These are phyloP conservation scores for Pinna nobilis DNA, from an alignment of 1,140 invertebrate genomes.

Conservation along the genomic window DNA sequence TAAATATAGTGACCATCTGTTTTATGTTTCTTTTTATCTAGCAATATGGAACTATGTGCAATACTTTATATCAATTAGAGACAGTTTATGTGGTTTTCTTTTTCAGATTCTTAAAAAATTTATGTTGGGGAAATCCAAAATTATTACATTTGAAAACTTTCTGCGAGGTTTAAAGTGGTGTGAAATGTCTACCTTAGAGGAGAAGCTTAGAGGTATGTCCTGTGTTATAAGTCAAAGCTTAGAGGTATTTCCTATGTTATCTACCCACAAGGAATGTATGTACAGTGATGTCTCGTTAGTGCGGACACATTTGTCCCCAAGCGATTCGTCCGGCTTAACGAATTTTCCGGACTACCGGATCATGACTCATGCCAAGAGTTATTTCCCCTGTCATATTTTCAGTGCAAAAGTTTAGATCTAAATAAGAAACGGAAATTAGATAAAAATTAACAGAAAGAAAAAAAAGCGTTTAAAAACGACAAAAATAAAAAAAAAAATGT, in stretches of 20 bases:
- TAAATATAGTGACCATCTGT: constrained; percentile 2
- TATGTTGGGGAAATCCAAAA: constrained; percentile 11
- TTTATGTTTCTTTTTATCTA: constrained; percentile 1
- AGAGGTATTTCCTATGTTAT: background rate
- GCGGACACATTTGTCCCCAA: too few species aligned
- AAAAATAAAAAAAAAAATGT: too few species aligned
- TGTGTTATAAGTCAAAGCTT: background rate
- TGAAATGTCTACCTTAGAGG: constrained; percentile 25
- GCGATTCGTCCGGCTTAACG: too few species aligned
- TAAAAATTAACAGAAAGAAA: too few species aligned
- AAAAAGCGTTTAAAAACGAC: too few species aligned
- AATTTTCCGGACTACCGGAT: too few species aligned
- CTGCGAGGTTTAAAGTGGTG: constrained; percentile 42
- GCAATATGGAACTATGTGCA: background rate
- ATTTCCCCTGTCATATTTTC: too few species aligned
- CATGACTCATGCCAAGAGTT: too few species aligned
- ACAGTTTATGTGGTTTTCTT: background rate
- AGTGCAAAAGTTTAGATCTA: too few species aligned
- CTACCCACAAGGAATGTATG: too few species aligned
- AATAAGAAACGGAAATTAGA: background rate
- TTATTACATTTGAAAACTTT: constrained; percentile 44
- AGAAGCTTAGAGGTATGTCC: constrained; percentile 38
- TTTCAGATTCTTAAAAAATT: constrained; percentile 22
- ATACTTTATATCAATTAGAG: background rate
- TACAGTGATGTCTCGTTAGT: too few species aligned